phyloP scores from a whole-genome alignment of 2,888 invertebrate species.

The Incurvaria masculella region DNA sequence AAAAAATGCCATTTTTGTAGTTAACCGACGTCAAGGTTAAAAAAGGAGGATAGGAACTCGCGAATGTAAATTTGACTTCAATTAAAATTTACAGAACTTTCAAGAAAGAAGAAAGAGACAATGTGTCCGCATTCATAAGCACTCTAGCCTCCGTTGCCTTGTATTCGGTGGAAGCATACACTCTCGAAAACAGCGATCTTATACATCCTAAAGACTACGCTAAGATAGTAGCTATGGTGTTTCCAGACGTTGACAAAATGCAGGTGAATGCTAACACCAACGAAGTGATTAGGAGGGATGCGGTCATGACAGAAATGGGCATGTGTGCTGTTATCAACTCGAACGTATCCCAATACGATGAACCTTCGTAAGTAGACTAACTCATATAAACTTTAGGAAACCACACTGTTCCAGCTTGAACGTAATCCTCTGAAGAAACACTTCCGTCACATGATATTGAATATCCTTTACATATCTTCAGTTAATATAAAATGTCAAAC shows the following conservation, averaged over 20 bases:
- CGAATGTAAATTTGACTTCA: no score
- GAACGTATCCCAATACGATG: slow-evolving; percentile 56
- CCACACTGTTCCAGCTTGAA: no score
- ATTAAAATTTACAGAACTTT: no score
- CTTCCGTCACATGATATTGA: no score
- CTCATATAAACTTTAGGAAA: no score
- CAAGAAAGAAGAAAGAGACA: not conserved
- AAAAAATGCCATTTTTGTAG: no score
- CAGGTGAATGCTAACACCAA: slow-evolving; percentile 28
- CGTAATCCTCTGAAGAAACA: no score
- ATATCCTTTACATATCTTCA: no score
- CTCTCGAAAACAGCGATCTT: slow-evolving; percentile 19
- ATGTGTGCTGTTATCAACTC: slow-evolving; percentile 69
- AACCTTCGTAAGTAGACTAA: slow-evolving; percentile 52
- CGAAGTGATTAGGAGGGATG: slow-evolving; percentile 44
- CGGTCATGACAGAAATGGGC: slow-evolving; percentile 65
- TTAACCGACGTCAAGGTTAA: no score
- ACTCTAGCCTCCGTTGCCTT: not conserved
- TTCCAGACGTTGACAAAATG: slow-evolving; percentile 25
- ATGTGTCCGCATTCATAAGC: not conserved
- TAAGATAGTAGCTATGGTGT: slow-evolving; percentile 26
- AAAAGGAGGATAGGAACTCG: no score
- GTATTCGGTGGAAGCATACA: not conserved
- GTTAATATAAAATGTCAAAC: no score
- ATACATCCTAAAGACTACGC: slow-evolving; percentile 33